These are phyloP conservation scores for Osmoderma eremita DNA, from an alignment of 2,888 invertebrate species.

Conservation along the genomic window DNA sequence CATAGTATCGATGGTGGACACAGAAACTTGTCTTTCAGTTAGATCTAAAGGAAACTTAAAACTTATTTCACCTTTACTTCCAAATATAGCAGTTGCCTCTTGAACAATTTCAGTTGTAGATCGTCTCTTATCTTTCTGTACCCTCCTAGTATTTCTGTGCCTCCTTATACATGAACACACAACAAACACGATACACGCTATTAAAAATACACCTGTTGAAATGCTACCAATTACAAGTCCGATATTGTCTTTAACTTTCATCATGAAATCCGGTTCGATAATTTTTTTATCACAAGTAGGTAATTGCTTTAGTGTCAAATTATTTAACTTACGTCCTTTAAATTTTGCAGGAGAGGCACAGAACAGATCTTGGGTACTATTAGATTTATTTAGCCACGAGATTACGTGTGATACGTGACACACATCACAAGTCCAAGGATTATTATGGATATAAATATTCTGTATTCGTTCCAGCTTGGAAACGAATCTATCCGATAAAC, in stretches of 20 bases:
- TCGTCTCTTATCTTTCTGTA: conserved; percentile 54
- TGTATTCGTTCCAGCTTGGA: conserved; percentile 69
- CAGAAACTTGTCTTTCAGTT: conserved; percentile 60
- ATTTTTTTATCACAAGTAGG: conserved; percentile 66
- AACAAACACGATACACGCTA: conserved; percentile 63
- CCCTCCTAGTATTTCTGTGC: conserved; percentile 71
- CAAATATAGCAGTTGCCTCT: conserved; percentile 61
- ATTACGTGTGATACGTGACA: conserved; percentile 72
- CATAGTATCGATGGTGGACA: conserved; percentile 63
- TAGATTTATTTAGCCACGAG: conserved; percentile 64
- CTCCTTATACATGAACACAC: conserved; percentile 76
- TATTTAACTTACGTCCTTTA: conserved; percentile 63
- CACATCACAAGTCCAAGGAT: conserved; percentile 76
- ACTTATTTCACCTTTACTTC: conserved; percentile 66
- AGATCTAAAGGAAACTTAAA: conserved; percentile 69
- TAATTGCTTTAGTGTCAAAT: conserved; percentile 60
- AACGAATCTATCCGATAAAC: conserved; percentile 69
- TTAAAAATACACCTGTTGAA: conserved; percentile 64
- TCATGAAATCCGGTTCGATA: conserved; percentile 58
- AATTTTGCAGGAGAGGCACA: conserved; percentile 71
- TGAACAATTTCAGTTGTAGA: conserved; percentile 52
- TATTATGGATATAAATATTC: conserved; percentile 68
- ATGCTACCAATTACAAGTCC: conserved; percentile 67
- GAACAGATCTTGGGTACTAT: conserved; percentile 67
- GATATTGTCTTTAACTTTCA: conserved; percentile 61